Evolutionary conservation across 2,797 vertebrate genomes (phyloP).

Genomic region (Chelon labrosus): DNA sequence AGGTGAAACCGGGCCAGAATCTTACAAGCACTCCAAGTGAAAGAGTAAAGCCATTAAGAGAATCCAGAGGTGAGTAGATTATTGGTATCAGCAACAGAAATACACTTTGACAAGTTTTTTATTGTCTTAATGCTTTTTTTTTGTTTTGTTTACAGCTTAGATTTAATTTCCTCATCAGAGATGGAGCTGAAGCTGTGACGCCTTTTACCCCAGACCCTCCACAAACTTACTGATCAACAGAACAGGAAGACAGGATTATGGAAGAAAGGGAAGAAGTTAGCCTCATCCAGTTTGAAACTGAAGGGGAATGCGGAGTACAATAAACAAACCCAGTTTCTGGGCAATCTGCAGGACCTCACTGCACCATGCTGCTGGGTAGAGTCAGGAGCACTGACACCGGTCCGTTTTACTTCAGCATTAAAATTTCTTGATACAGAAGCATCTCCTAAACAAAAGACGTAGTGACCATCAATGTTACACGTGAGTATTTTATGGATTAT

Average conservation of each 20-base stretch:
- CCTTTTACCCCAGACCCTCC: constrained; percentile 5
- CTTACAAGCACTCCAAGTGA: too few relatives aligned
- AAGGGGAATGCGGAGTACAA: too few relatives aligned
- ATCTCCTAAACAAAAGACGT: not conserved
- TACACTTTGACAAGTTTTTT: not conserved
- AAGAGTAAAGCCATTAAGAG: not conserved
- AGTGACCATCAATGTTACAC: constrained; percentile 12
- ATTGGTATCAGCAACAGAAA: not conserved
- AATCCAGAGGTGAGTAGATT: constrained; percentile 13
- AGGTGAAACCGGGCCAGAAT: not conserved
- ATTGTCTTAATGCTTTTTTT: not conserved
- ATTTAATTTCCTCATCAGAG: not conserved
- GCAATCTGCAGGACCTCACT: not conserved
- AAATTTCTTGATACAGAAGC: constrained; percentile 11
- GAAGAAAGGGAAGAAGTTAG: not conserved
- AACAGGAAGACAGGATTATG: constrained; percentile 43
- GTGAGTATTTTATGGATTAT: constrained; percentile 4
- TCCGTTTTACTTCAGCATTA: constrained; percentile 41
- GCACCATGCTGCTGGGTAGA: constrained; percentile 27
- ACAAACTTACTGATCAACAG: not conserved
- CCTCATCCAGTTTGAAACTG: constrained; percentile 4
- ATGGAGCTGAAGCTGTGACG: constrained; percentile 27
- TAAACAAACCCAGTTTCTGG: too few relatives aligned
- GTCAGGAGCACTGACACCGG: not conserved
- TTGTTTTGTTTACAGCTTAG: constrained; percentile 9